These are phyloP conservation scores for Pituophis catenifer DNA, from an alignment of 2,113 vertebrate genomes.

Conservation along the genomic window DNA sequence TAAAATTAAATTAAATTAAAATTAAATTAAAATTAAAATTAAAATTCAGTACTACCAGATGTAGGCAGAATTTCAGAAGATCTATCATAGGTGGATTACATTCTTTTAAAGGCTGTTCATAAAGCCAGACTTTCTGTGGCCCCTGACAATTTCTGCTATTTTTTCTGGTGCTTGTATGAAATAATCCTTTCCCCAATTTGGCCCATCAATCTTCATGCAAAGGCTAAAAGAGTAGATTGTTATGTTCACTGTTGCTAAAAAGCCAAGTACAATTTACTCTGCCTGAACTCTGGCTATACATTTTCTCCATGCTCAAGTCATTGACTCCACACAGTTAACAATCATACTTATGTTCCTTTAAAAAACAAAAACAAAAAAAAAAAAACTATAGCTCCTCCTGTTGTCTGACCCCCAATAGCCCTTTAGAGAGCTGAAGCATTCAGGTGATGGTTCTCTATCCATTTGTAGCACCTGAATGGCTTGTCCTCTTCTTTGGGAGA, in stretches of 20 bases:
- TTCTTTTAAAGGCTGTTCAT: background rate
- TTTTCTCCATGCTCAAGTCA: background rate
- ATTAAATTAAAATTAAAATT: too few relatives aligned
- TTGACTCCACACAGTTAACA: background rate
- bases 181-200: background rate
- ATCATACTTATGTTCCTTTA: background rate
- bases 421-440: conserved; percentile 9
- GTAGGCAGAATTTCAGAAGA: background rate
- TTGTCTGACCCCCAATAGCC: background rate
- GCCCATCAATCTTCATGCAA: background rate
- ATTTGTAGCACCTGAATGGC: background rate
- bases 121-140: background rate
- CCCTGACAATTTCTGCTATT: background rate
- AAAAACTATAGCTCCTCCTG: background rate
- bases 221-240: background rate
- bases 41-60: background rate
- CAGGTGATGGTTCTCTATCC: background rate
- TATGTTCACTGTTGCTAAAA: background rate
- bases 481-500: background rate
- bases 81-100: background rate
- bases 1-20: too few relatives aligned
- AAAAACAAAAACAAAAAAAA: background rate
- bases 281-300: background rate
- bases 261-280: background rate
- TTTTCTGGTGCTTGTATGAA: background rate